A percentile compares a stretch with the other conserved stretches of the same genome.
Conservation (phyloP, 2,888 invertebrate species). For the Drosophila rellima region DNA sequence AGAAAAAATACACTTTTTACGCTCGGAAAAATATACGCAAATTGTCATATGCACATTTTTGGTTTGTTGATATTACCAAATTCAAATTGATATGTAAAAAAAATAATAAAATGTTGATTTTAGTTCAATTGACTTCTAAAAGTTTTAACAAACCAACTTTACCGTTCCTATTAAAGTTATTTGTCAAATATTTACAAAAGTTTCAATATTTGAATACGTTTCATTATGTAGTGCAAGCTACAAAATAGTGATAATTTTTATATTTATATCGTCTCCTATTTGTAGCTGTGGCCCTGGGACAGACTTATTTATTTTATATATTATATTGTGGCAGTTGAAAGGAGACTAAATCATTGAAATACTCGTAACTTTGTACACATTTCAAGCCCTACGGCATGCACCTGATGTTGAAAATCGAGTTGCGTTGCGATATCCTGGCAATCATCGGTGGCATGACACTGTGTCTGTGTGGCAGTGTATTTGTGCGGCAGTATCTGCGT, state of each 20-base stretch:
- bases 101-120: neutral
- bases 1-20: neutral
- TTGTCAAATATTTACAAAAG: neutral
- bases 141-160: too few species aligned
- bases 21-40: neutral
- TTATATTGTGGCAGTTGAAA: slow-evolving; percentile 41
- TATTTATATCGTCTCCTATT: slow-evolving; percentile 17
- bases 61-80: neutral
- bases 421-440: slow-evolving; percentile 48
- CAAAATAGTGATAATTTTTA: neutral
- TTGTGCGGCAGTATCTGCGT: slow-evolving; percentile 18
- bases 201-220: neutral
- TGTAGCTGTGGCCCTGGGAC: slow-evolving; percentile 11
- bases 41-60: neutral
- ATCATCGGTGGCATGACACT: slow-evolving; percentile 13
- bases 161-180: too few species aligned
- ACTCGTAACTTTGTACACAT: slow-evolving; percentile 14
- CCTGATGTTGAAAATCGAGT: slow-evolving; percentile 36
- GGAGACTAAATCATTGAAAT: slow-evolving; percentile 10
- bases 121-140: neutral
- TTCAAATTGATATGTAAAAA: neutral
- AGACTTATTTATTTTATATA: slow-evolving; percentile 20
- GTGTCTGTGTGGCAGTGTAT: neutral
- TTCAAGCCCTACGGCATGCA: slow-evolving; percentile 38
- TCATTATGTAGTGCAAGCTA: neutral